phyloP scores from a whole-genome alignment of 2,797 vertebrate genomes.

The Xenentodon cancila region DNA sequence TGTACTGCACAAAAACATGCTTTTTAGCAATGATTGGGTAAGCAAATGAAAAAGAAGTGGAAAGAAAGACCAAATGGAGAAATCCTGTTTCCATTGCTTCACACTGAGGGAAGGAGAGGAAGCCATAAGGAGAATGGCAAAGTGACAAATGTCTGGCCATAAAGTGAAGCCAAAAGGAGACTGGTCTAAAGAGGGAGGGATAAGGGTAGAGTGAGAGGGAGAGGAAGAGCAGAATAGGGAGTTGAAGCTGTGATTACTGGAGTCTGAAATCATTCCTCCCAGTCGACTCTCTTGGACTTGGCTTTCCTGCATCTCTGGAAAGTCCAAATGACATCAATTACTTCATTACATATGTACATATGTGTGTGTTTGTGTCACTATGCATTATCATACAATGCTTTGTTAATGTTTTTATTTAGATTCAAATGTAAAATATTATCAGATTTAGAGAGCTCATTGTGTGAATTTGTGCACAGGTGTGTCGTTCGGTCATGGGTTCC shows the following conservation, averaged over 20 bases:
- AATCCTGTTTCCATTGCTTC: slow-evolving; percentile 75
- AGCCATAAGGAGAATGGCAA: slow-evolving; percentile 73
- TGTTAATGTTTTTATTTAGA: not conserved
- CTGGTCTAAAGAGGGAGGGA: slow-evolving; percentile 45
- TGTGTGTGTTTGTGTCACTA: not conserved
- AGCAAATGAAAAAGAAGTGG: slow-evolving; percentile 45
- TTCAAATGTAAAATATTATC: not conserved
- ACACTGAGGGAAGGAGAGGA: slow-evolving; percentile 57
- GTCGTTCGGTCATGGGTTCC: slow-evolving; percentile 5
- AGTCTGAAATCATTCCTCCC: slow-evolving; percentile 70
- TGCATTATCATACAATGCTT: slow-evolving; percentile 4
- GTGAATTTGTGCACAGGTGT: slow-evolving; percentile 11
- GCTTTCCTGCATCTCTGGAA: slow-evolving; percentile 52
- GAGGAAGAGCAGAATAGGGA: slow-evolving; percentile 59
- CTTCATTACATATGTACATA: not conserved
- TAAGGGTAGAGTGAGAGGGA: slow-evolving; percentile 19
- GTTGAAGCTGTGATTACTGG: slow-evolving; percentile 73
- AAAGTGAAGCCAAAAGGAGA: slow-evolving; percentile 65
- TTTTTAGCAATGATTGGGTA: slow-evolving; percentile 29
- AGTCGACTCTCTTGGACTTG: slow-evolving; percentile 63
- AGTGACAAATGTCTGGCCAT: slow-evolving; percentile 74
- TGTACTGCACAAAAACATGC: not conserved
- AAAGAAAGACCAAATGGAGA: slow-evolving; percentile 56
- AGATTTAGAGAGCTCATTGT: not conserved
- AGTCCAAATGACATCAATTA: slow-evolving; percentile 61